Evolutionary conservation across 1,140 invertebrate genomes (phyloP).

Genomic region (Drosophila ambigua): DNA sequence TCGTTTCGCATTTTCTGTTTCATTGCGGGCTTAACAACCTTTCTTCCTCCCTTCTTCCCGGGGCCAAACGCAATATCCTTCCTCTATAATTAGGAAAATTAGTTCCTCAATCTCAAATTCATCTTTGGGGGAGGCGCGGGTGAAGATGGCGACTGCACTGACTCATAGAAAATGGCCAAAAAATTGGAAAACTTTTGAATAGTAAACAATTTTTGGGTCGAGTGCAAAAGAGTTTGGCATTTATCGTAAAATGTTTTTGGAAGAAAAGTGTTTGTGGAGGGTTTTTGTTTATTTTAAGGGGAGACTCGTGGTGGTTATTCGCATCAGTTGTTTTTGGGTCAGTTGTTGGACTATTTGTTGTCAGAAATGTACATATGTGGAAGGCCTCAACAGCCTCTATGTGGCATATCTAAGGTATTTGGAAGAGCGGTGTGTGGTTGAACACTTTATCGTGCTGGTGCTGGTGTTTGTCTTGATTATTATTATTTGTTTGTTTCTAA

Average conservation of each 20-base stretch:
- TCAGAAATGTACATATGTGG: too few relatives aligned
- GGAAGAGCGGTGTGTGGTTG: too few relatives aligned
- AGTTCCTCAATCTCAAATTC: conserved; percentile 15
- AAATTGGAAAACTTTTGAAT: conserved; percentile 10
- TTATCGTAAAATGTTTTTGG: conserved; percentile 15
- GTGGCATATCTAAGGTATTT: too few relatives aligned
- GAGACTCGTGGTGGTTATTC: too few relatives aligned
- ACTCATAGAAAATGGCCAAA: conserved; percentile 12
- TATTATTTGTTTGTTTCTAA: too few relatives aligned
- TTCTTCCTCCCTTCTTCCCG: conserved; percentile 7
- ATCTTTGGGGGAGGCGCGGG: too few relatives aligned
- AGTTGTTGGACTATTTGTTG: too few relatives aligned
- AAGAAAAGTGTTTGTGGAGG: not conserved
- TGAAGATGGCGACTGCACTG: not conserved
- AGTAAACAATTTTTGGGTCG: conserved; percentile 2
- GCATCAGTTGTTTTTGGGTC: too few relatives aligned
- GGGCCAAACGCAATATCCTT: conserved; percentile 25
- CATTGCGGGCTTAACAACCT: not conserved
- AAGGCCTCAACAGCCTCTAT: too few relatives aligned
- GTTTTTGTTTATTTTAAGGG: conserved; percentile 19
- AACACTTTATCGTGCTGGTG: too few relatives aligned
- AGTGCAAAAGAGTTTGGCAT: conserved; percentile 26
- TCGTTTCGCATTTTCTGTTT: too few relatives aligned
- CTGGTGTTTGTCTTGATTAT: too few relatives aligned
- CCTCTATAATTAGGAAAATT: conserved; percentile 33